Base-by-base conservation (phyloP, 2,797 vertebrate genomes). In the Gallinago nigripennis region DNA sequence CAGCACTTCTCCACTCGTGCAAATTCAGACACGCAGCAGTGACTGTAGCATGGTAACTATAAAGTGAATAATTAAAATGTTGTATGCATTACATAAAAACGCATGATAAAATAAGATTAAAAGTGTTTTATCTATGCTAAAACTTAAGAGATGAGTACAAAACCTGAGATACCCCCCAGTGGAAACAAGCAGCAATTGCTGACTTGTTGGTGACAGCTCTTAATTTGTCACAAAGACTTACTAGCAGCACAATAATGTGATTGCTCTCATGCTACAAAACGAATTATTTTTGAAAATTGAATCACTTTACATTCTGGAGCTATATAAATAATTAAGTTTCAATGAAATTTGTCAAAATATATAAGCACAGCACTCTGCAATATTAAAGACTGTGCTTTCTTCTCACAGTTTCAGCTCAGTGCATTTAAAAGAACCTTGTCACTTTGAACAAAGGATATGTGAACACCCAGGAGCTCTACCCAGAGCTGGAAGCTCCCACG, bases 141-240 rank as follows among this genome's bases (percentile, higher is more conserved):
- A 92, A 73, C 41, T 56, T 16, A 7, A 1, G 17, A 50, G 17
- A 28, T 48, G 16, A 70, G 53, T 20, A 37, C 60, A 66, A 73
- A 92, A 93, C 37, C 18, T 2, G 53, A 89, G 89, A 79, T 94
- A 96, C 82, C 85, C 69, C 77, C 82, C 91, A 92, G 92, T 0
- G 43, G 87, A 86, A 94, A n/a, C 11, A 50, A 66, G 77, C 39
- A 90, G 92, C 70, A 92, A 94, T 76, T 92, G 87, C 87, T 84
- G 75, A 18, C 20, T 82, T 56, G 16, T 5, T 75, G 58, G 72
- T 75, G 64, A 69, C 84, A 61, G 12, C 16, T 51, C 76, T 72
- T 78, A 39, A 63, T 91, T 83, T 82, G 37, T 69, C 46, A 33
- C 10, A 43, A 25, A 53, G 33, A 53, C 58, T 57, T 58, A 18